Percentiles rank a stretch among this genome's conserved stretches.
phyloP scores from a whole-genome alignment of 1,140 invertebrate species.

The Leptonema lineaticorne region DNA sequence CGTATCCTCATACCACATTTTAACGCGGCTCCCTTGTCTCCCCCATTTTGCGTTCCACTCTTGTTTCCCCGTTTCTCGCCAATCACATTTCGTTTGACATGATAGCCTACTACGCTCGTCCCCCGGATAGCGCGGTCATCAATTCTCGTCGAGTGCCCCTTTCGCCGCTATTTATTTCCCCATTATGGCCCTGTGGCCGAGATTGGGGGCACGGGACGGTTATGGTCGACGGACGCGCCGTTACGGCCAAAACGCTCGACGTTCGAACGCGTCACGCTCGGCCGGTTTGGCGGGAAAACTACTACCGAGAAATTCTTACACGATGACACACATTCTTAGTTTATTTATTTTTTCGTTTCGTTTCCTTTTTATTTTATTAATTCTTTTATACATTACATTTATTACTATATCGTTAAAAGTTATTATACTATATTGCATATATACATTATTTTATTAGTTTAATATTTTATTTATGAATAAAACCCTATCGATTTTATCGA shows the following conservation, averaged over 20 bases:
- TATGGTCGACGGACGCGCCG: background rate
- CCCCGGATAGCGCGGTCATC: conserved; percentile 4
- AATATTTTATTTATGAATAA: no score
- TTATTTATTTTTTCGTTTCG: no score
- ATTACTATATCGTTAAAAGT: no score
- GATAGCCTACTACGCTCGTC: conserved; percentile 3
- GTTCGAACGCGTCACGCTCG: no score
- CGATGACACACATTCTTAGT: no score
- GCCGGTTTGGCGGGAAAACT: no score
- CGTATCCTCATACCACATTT: background rate
- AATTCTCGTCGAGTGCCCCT: background rate
- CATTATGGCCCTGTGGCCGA: conserved; percentile 2
- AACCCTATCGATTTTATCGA: no score
- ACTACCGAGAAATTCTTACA: no score
- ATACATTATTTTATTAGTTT: no score
- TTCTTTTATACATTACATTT: no score
- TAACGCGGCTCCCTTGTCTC: background rate
- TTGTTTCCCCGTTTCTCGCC: background rate
- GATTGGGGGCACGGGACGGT: background rate
- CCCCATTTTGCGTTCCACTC: background rate
- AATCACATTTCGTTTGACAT: conserved; percentile 18
- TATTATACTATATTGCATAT: no score
- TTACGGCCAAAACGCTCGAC: background rate
- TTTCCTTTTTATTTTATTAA: no score
- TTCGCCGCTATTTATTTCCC: conserved; percentile 11